These are phyloP conservation scores for Scaptomyza polygonia DNA, from an alignment of 2,888 invertebrate genomes.

Conservation along the genomic window DNA sequence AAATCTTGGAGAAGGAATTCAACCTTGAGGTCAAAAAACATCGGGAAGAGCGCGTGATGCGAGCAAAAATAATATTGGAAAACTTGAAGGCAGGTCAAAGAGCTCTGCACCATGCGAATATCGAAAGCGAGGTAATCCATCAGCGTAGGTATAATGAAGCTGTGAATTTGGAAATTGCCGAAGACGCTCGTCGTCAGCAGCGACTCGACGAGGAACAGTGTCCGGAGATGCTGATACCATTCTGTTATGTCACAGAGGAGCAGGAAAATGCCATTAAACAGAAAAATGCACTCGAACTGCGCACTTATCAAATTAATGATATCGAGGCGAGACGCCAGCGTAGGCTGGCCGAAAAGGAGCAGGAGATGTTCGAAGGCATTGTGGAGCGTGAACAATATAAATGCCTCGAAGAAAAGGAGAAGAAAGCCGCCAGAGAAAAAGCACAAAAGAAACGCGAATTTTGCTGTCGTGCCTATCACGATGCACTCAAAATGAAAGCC, in stretches of 20 bases:
- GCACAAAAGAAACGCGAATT: constrained; percentile 31
- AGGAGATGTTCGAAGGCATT: constrained; percentile 35
- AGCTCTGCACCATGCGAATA: constrained; percentile 40
- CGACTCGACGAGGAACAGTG: constrained; percentile 47
- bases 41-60: constrained; percentile 56
- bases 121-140: constrained; percentile 48
- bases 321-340: constrained; percentile 32
- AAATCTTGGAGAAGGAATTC: constrained; percentile 10
- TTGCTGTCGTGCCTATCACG: constrained; percentile 31
- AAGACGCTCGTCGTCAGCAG: constrained; percentile 40
- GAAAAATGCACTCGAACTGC: constrained; percentile 32
- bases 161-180: constrained; percentile 49
- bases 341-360: constrained; percentile 21
- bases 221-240: constrained; percentile 47
- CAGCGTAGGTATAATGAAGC: constrained; percentile 43
- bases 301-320: constrained; percentile 47
- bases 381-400: constrained; percentile 55
- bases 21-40: constrained; percentile 25
- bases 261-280: constrained; percentile 45
- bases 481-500: constrained; percentile 47
- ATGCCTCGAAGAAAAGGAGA: constrained; percentile 50
- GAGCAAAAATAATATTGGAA: constrained; percentile 54
- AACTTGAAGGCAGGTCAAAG: constrained; percentile 56
- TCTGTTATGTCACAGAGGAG: constrained; percentile 40
- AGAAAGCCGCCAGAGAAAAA: constrained; percentile 25